These are phyloP conservation scores for Tokudaia tokunoshimensis DNA, from an alignment of 2,797 vertebrate genomes.

Conservation along the genomic window DNA sequence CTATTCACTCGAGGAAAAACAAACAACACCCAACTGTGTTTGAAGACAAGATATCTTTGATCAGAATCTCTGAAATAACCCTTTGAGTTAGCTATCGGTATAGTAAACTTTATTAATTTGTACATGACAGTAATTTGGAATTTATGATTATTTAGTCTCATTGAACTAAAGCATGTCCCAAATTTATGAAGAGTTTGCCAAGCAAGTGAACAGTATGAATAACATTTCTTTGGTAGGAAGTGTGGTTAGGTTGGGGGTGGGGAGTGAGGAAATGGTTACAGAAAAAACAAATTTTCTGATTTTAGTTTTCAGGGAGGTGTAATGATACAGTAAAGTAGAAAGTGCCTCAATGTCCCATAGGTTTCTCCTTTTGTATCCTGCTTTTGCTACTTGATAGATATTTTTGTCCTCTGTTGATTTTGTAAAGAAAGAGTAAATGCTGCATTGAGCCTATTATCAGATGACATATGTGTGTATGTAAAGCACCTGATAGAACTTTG, in stretches of 20 bases:
- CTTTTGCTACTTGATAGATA: conserved; percentile 43
- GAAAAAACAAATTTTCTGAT: not conserved
- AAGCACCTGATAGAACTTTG: conserved; percentile 26
- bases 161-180: conserved; percentile 63
- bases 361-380: conserved; percentile 36
- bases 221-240: conserved; percentile 27
- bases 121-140: conserved; percentile 72
- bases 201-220: conserved; percentile 11
- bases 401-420: conserved; percentile 36
- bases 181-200: conserved; percentile 44
- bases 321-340: conserved; percentile 37
- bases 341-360: not conserved
- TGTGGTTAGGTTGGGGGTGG: not conserved
- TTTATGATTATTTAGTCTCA: conserved; percentile 72
- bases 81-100: conserved; percentile 78
- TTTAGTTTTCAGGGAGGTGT: conserved; percentile 39
- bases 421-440: conserved; percentile 58
- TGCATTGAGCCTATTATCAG: conserved; percentile 4
- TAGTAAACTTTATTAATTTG: conserved; percentile 77
- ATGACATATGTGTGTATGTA: not conserved
- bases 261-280: not conserved
- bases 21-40: conserved; percentile 78
- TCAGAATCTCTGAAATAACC: conserved; percentile 77
- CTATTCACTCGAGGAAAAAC: conserved; percentile 69
- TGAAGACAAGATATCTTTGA: conserved; percentile 79